A percentile compares a stretch with the other conserved stretches of the same genome.
Conservation (phyloP, 1,140 invertebrate genomes). For the Tetragnatha versicolor region DNA sequence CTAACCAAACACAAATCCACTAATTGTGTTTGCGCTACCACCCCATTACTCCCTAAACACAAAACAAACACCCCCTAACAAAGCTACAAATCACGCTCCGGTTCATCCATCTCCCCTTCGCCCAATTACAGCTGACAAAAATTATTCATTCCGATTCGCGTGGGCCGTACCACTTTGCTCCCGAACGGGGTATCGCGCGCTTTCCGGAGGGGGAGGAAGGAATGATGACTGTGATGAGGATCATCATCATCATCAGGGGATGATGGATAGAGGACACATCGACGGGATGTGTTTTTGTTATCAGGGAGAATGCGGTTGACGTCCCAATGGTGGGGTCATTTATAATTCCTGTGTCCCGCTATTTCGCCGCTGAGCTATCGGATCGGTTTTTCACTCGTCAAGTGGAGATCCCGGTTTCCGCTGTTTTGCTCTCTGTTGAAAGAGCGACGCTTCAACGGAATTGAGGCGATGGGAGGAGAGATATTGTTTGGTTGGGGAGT, state of each 20-base stretch:
- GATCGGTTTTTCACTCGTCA: not conserved
- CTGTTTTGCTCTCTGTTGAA: no score
- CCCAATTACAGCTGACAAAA: not conserved
- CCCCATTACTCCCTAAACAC: no score
- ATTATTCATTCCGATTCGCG: no score
- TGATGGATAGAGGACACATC: conserved; percentile 9
- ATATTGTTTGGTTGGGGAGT: not conserved
- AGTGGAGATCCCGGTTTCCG: no score
- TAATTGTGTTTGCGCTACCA: no score
- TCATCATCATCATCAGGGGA: conserved; percentile 18
- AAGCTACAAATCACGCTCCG: no score
- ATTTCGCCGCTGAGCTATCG: not conserved
- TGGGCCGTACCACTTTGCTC: conserved; percentile 3
- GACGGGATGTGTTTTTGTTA: conserved; percentile 15
- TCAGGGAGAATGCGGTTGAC: conserved; percentile 6
- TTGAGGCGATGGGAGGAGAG: no score
- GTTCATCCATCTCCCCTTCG: no score
- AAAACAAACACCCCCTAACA: no score
- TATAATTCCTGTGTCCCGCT: not conserved
- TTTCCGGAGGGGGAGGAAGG: not conserved
- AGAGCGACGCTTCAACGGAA: no score
- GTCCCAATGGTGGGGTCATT: conserved; percentile 2
- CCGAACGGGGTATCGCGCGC: no score
- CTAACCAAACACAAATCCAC: no score
- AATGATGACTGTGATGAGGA: conserved; percentile 25